Evolutionary conservation across 2,888 invertebrate species (phyloP), one percentile per base, ranked within the genome.

Genomic region (Erannis defoliaria): DNA sequence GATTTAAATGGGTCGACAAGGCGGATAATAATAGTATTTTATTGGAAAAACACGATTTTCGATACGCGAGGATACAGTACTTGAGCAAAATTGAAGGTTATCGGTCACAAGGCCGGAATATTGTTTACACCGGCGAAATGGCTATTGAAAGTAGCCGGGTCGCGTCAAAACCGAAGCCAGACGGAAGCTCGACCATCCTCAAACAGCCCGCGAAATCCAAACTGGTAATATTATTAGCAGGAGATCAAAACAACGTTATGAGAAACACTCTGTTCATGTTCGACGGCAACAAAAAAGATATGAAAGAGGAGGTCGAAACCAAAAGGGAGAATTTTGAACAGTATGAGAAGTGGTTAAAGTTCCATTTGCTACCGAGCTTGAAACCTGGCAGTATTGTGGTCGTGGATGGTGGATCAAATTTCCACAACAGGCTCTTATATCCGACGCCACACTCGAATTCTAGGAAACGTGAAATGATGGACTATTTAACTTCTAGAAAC

Each of bases 1-100:
- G 77, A 18, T 77, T 78, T 54, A 75, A 73, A 67, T 76, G 78
- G 78, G 72, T 75, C 54, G 77, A 74, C 26, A 77, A 74, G 54
- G 75, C 74, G n/a, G 75, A 77, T 43, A 75, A 70, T 38, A 77
- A 71, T 37, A 75, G 73, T 48, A 71, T 78, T 48, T 55, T 77
- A 16, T 67, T 78, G 42, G 77, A 77, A 23, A 78, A 76, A 72
- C 78, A 78, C 58, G 77, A 77, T 29, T 61, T 70, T 21, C 67
- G 77, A 63, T 78, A 69, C 40, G 60, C 70, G 9, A 73, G 78
- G 49, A 71, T 76, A 42, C 78, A 77, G 31, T 78, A 75, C 60
- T 68, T 77, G 50, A 75, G 72, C 10, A 72, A 73, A 67, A 70
- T 78, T n/a, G 77, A 76, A 50, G 67, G 63, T 35, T 77, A 75